These are phyloP conservation scores for Brachionus rotundiformis DNA, from an alignment of 1,140 invertebrate species.

Conservation along the genomic window DNA sequence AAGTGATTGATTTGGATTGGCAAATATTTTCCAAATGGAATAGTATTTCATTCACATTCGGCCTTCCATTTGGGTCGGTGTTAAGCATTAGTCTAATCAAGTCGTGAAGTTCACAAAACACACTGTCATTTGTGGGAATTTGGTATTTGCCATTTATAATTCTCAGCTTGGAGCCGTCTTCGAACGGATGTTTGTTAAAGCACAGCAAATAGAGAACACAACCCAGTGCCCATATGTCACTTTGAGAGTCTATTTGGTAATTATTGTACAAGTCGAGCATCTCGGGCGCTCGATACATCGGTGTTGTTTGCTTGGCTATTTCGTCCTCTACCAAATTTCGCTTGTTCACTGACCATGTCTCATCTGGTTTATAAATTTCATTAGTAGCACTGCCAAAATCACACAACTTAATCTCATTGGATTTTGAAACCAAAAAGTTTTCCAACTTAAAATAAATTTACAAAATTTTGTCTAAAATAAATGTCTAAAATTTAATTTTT, in stretches of 20 bases:
- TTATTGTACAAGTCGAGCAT: slow-evolving; percentile 98
- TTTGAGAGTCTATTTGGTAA: slow-evolving; percentile 77
- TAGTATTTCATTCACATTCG: slow-evolving; percentile 48
- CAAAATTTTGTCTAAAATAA: slow-evolving; percentile 14
- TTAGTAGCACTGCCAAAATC: slow-evolving; percentile 96
- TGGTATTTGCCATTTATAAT: slow-evolving; percentile 94
- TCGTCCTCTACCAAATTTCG: slow-evolving; percentile 89
- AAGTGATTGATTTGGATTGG: slow-evolving; percentile 39
- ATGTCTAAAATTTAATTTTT: no score
- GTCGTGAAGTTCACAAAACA: slow-evolving; percentile 43
- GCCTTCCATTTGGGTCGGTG: slow-evolving; percentile 52
- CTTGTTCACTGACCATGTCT: slow-evolving; percentile 86
- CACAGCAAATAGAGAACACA: slow-evolving; percentile 90
- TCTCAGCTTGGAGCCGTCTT: slow-evolving; percentile 87
- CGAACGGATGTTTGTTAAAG: slow-evolving; percentile 92
- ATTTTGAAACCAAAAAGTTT: slow-evolving; percentile 75
- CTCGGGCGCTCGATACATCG: slow-evolving; percentile 80
- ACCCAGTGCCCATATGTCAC: slow-evolving; percentile 94
- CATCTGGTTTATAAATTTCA: slow-evolving; percentile 78
- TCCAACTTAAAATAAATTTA: slow-evolving; percentile 66
- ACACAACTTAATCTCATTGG: slow-evolving; percentile 88
- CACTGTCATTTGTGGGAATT: slow-evolving; percentile 67
- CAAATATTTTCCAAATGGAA: slow-evolving; percentile 43
- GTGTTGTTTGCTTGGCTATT: slow-evolving; percentile 70
- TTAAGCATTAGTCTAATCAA: slow-evolving; percentile 49